Conservation (phyloP, 2,888 invertebrate genomes). For the Orchestes rusci region DNA sequence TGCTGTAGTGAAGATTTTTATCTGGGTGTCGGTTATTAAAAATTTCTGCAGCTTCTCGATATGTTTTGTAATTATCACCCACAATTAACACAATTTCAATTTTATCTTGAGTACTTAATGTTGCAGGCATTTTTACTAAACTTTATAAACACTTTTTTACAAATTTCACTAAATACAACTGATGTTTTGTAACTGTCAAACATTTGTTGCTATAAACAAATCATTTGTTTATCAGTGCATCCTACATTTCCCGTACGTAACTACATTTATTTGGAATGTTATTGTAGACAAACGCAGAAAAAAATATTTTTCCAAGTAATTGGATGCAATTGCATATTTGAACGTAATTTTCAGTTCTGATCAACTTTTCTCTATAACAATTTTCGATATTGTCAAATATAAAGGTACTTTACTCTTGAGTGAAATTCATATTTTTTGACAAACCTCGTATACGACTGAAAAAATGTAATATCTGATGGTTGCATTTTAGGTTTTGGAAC, state of each 20-base stretch:
- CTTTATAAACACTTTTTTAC: not conserved
- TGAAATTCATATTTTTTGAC: no score
- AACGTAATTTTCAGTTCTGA: not conserved
- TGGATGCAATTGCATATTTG: not conserved
- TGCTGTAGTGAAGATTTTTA: conserved; percentile 3
- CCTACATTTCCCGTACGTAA: not conserved
- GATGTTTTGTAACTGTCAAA: not conserved
- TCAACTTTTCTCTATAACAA: no score
- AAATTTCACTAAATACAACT: not conserved
- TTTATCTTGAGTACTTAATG: conserved; percentile 1
- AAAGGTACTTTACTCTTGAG: no score
- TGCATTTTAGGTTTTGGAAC: no score
- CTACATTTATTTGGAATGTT: not conserved
- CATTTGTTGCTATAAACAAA: not conserved
- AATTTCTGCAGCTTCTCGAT: not conserved
- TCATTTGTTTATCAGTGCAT: not conserved
- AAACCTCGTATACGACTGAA: no score
- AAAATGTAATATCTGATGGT: no score
- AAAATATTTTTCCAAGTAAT: not conserved
- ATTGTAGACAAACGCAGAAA: not conserved
- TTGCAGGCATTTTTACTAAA: conserved; percentile 1
- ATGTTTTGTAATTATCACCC: not conserved
- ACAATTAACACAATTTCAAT: no score
- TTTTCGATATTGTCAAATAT: no score
- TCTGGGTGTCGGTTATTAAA: conserved; percentile 3